phyloP scores from a whole-genome alignment of 2,797 vertebrate genomes.

The Nyctalus aviator region DNA sequence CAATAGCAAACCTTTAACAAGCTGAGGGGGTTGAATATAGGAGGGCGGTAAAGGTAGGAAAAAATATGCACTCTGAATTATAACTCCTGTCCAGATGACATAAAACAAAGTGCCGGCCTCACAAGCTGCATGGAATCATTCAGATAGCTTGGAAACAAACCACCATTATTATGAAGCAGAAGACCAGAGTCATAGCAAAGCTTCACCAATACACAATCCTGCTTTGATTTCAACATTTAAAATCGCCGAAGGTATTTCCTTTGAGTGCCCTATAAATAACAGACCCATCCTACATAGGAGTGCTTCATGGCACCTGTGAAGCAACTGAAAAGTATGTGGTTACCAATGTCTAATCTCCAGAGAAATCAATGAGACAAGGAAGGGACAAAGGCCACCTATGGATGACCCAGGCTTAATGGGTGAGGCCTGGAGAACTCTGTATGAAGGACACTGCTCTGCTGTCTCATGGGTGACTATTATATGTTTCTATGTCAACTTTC shows the following conservation, averaged over 20 bases:
- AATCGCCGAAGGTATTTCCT: conserved; percentile 83
- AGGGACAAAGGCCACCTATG: background rate
- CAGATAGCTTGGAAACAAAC: conserved; percentile 80
- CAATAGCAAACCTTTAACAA: conserved; percentile 55
- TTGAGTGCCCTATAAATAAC: conserved; percentile 83
- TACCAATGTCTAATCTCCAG: conserved; percentile 70
- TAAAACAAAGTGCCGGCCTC: conserved; percentile 63
- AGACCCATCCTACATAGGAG: conserved; percentile 76
- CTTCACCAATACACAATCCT: conserved; percentile 45
- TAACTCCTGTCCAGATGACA: conserved; percentile 58
- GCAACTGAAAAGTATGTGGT: conserved; percentile 75
- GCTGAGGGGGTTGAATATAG: background rate
- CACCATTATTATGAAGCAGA: conserved; percentile 79
- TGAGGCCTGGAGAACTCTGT: accelerated
- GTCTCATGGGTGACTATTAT: background rate
- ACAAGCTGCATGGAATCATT: conserved; percentile 77
- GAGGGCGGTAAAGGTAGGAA: background rate
- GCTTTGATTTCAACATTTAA: conserved; percentile 82
- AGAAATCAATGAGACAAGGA: conserved; percentile 60
- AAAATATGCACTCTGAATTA: background rate
- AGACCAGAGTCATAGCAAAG: conserved; percentile 77
- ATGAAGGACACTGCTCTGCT: background rate
- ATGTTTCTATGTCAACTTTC: background rate
- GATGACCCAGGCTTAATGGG: background rate
- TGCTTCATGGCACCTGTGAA: conserved; percentile 80